These are phyloP conservation scores for Trichogramma dendrolimi DNA, from an alignment of 2,888 invertebrate genomes.

Conservation along the genomic window DNA sequence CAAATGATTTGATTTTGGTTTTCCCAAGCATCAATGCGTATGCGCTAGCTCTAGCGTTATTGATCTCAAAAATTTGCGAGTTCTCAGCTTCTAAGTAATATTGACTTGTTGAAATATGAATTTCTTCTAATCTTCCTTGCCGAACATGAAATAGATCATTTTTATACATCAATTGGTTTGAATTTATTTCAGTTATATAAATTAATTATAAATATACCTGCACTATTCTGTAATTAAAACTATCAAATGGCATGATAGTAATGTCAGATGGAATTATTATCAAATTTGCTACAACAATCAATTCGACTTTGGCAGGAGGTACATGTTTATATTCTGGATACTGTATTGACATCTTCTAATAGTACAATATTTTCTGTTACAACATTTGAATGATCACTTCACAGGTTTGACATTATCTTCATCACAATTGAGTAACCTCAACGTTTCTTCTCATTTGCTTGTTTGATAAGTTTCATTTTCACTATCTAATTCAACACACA, in stretches of 20 bases:
- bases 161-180: background rate
- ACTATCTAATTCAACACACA: no score
- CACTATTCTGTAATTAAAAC: slow-evolving; percentile 68
- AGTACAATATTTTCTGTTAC: slow-evolving; percentile 55
- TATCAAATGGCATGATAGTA: slow-evolving; percentile 74
- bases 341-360: no score
- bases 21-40: slow-evolving; percentile 57
- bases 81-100: slow-evolving; percentile 70
- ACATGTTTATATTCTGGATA: slow-evolving; percentile 62
- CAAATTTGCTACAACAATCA: slow-evolving; percentile 92
- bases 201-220: slow-evolving; percentile 53
- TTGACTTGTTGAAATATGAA: slow-evolving; percentile 65
- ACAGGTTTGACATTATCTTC: no score
- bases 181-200: background rate
- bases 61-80: slow-evolving; percentile 50
- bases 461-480: no score
- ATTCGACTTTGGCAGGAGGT: slow-evolving; percentile 61
- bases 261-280: slow-evolving; percentile 85
- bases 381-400: no score
- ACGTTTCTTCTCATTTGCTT: no score
- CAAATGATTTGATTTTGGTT: slow-evolving; percentile 60
- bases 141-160: slow-evolving; percentile 53
- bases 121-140: slow-evolving; percentile 64
- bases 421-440: no score
- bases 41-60: slow-evolving; percentile 46